These are phyloP conservation scores for Tenualosa ilisha DNA, from an alignment of 2,797 vertebrate species.

Conservation along the genomic window DNA sequence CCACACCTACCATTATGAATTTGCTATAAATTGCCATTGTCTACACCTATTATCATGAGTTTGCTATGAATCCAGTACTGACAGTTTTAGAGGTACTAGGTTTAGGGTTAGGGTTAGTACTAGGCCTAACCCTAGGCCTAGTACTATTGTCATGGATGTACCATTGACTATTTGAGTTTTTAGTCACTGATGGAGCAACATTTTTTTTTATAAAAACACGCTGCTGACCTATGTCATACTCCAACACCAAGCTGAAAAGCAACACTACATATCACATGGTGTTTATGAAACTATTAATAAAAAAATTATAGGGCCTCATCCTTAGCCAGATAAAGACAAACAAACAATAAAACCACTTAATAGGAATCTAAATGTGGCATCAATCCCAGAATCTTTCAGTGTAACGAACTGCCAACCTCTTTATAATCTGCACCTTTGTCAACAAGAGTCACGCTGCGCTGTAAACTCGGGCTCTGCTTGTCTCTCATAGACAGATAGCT, in stretches of 20 bases:
- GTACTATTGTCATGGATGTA: no score
- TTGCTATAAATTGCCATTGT: no score
- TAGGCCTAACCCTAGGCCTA: no score
- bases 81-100: no score
- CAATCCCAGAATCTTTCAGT: slow-evolving; percentile 61
- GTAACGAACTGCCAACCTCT: slow-evolving; percentile 56
- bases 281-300: background rate
- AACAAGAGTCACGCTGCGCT: slow-evolving; percentile 24
- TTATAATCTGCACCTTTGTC: slow-evolving; percentile 39
- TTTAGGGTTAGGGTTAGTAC: no score
- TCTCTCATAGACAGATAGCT: background rate
- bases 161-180: background rate
- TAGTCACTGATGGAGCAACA: background rate
- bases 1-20: no score
- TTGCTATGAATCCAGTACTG: no score
- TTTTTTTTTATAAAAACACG: background rate
- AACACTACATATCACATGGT: background rate
- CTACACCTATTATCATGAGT: no score
- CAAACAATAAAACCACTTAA: slow-evolving; percentile 33
- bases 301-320: background rate
- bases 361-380: slow-evolving; percentile 52
- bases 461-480: slow-evolving; percentile 20
- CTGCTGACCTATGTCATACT: background rate
- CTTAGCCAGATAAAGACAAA: background rate
- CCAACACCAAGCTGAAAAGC: background rate